Conservation (phyloP, 2,113 vertebrate species). For the Leucoraja erinaceus region DNA sequence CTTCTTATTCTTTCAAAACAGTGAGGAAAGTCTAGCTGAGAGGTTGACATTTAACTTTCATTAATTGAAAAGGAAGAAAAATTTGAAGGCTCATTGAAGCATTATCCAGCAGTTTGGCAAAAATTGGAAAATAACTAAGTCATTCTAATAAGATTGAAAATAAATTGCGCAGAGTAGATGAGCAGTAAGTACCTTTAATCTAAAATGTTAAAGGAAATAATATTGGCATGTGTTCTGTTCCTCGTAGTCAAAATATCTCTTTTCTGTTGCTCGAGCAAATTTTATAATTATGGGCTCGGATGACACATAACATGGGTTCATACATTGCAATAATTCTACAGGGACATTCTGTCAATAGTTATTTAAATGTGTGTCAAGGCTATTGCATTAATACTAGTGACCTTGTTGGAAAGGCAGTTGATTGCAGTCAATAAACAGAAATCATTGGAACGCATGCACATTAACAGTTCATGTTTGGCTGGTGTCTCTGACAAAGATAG, state of each 20-base stretch:
- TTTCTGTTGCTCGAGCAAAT: background rate
- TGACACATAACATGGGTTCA: background rate
- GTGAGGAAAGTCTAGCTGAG: background rate
- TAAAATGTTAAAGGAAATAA: background rate
- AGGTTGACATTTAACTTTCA: background rate
- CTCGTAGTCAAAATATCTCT: background rate
- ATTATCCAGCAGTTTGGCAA: background rate
- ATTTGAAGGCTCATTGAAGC: background rate
- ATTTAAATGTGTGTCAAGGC: conserved; percentile 25
- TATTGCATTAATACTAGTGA: conserved; percentile 20
- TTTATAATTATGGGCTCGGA: conserved; percentile 22
- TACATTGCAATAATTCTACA: background rate
- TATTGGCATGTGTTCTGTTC: background rate
- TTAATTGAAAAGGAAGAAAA: background rate
- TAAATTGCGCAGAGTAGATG: background rate
- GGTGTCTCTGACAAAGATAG: background rate
- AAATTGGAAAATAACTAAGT: background rate
- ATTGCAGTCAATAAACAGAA: conserved; percentile 33
- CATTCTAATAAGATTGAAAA: background rate
- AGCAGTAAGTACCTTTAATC: too few species aligned
- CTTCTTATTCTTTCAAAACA: background rate
- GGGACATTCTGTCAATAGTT: conserved; percentile 33
- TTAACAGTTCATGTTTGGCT: background rate
- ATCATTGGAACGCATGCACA: conserved; percentile 4
- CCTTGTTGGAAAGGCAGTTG: conserved; percentile 28